Conservation (phyloP, 1,140 invertebrate species). For the Lucilia cuprina region DNA sequence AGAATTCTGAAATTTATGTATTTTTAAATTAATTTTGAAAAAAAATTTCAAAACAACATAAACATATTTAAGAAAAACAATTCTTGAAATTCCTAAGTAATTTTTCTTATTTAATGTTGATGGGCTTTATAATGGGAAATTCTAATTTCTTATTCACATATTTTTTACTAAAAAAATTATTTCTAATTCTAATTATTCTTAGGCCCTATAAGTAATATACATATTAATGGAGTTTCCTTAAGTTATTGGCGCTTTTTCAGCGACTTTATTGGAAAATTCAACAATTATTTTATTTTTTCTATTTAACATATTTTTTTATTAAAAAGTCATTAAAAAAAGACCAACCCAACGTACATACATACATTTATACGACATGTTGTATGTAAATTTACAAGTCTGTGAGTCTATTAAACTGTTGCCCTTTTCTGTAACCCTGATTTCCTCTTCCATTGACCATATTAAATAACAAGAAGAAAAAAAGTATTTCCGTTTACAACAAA, state of each 20-base stretch:
- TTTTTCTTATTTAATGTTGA: too few relatives aligned
- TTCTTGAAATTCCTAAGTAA: too few relatives aligned
- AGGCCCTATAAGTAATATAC: neutral
- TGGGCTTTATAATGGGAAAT: too few relatives aligned
- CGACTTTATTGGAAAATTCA: conserved; percentile 2
- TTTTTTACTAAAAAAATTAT: too few relatives aligned
- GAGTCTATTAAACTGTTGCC: neutral
- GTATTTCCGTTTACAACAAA: conserved; percentile 25
- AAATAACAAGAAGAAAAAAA: conserved; percentile 15
- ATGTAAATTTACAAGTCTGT: neutral
- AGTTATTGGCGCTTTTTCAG: neutral
- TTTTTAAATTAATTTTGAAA: too few relatives aligned
- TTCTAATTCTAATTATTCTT: too few relatives aligned
- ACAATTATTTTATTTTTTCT: neutral
- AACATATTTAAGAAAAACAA: too few relatives aligned
- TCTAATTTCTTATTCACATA: too few relatives aligned
- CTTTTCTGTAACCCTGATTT: conserved; percentile 39
- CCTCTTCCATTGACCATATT: conserved; percentile 34
- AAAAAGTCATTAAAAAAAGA: neutral
- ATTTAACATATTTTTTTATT: neutral
- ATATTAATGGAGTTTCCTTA: neutral
- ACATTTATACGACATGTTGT: neutral
- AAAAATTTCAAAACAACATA: too few relatives aligned
- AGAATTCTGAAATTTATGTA: too few relatives aligned
- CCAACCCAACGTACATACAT: neutral